These are phyloP conservation scores for Gandaritis pyraliata DNA, from an alignment of 2,888 invertebrate genomes.

Conservation along the genomic window DNA sequence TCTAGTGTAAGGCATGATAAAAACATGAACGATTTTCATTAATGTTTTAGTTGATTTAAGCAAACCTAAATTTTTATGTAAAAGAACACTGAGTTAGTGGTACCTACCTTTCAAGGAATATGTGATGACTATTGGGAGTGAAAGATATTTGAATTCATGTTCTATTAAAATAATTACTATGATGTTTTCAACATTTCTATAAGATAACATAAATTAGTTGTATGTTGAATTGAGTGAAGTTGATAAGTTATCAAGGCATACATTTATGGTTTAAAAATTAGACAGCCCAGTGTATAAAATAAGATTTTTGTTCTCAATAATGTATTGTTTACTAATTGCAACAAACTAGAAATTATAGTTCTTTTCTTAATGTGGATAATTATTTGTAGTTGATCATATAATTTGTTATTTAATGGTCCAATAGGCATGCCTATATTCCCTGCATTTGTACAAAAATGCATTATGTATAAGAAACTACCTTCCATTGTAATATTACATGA, in stretches of 20 bases:
- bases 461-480: slow-evolving; percentile 13
- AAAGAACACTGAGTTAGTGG: neutral
- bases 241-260: slow-evolving; percentile 14
- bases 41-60: neutral
- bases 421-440: slow-evolving; percentile 6
- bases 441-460: slow-evolving; percentile 8
- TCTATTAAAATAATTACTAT: neutral
- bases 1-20: slow-evolving; percentile 31
- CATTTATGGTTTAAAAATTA: slow-evolving; percentile 4
- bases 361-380: slow-evolving; percentile 2
- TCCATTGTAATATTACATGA: slow-evolving; percentile 40
- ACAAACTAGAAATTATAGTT: slow-evolving; percentile 3
- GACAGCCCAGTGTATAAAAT: slow-evolving; percentile 9
- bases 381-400: neutral
- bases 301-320: neutral
- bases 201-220: slow-evolving; percentile 3
- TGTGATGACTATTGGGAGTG: neutral
- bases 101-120: neutral
- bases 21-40: slow-evolving; percentile 29
- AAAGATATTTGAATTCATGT: neutral
- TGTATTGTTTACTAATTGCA: slow-evolving; percentile 6
- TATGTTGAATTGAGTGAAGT: slow-evolving; percentile 3
- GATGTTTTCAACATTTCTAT: slow-evolving; percentile 10
- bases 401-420: slow-evolving; percentile 9
- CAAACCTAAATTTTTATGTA: slow-evolving; percentile 5